Percentiles rank a stretch among this genome's conserved stretches.
Conservation (phyloP, 2,797 vertebrate species). For the Pangasius krempfi region DNA sequence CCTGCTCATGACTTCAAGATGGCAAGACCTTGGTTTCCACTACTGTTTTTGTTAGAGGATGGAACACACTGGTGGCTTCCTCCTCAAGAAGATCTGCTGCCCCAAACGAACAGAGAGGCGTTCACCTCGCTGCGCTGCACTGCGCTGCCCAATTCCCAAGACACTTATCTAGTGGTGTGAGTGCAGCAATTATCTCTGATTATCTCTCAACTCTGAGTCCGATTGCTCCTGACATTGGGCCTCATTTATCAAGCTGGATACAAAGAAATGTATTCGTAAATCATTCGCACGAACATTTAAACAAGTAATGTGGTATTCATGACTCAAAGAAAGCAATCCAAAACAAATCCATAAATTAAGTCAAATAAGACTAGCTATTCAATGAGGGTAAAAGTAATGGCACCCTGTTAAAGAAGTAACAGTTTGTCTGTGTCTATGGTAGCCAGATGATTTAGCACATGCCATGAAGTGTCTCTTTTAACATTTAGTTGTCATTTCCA, state of each 20-base stretch:
- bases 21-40: neutral
- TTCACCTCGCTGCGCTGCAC: neutral
- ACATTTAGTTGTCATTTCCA: neutral
- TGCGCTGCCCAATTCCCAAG: neutral
- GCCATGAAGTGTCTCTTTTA: neutral
- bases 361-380: neutral
- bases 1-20: neutral
- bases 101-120: neutral
- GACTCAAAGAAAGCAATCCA: neutral
- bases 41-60: neutral
- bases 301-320: neutral
- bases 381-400: neutral
- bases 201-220: neutral
- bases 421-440: neutral
- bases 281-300: neutral
- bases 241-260: neutral
- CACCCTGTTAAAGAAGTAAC: neutral
- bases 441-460: neutral
- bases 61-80: neutral
- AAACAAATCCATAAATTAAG: neutral
- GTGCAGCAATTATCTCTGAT: neutral
- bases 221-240: neutral
- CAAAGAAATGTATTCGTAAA: neutral
- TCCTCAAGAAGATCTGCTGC: neutral
- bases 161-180: neutral